phyloP scores from a whole-genome alignment of 2,888 invertebrate species.

The Nomada hirtipes region DNA sequence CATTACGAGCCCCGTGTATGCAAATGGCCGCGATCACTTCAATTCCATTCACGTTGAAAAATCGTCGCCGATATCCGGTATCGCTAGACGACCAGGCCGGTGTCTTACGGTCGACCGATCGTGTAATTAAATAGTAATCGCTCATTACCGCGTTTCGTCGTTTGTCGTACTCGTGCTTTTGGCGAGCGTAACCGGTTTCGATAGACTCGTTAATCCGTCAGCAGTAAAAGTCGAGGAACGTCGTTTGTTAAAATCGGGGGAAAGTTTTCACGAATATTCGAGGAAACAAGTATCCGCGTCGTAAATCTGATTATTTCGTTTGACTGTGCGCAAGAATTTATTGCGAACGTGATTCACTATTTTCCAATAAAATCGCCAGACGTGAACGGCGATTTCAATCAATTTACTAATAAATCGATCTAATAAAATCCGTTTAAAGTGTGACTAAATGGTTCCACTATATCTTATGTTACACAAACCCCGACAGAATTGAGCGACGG shows the following conservation, averaged over 20 bases:
- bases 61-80: slow-evolving; percentile 64
- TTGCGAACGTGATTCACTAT: too few species aligned
- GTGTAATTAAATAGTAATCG: slow-evolving; percentile 68
- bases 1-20: slow-evolving; percentile 36
- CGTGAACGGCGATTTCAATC: too few species aligned
- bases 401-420: too few species aligned
- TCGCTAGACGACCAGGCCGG: slow-evolving; percentile 2
- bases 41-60: slow-evolving; percentile 58
- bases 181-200: slow-evolving; percentile 44
- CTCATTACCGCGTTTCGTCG: slow-evolving; percentile 62
- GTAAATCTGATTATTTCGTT: too few species aligned
- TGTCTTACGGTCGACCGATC: slow-evolving; percentile 22
- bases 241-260: slow-evolving; percentile 11
- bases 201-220: slow-evolving; percentile 20
- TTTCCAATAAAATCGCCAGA: too few species aligned
- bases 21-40: slow-evolving; percentile 49
- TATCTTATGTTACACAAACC: too few species aligned
- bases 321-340: too few species aligned
- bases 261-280: background rate
- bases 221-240: slow-evolving; percentile 15
- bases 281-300: too few species aligned
- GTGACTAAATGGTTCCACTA: too few species aligned
- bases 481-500: too few species aligned
- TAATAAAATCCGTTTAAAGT: too few species aligned
- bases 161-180: slow-evolving; percentile 3